Evolutionary conservation across 1,140 invertebrate genomes (phyloP).

Genomic region (Drosophila mauritiana): DNA sequence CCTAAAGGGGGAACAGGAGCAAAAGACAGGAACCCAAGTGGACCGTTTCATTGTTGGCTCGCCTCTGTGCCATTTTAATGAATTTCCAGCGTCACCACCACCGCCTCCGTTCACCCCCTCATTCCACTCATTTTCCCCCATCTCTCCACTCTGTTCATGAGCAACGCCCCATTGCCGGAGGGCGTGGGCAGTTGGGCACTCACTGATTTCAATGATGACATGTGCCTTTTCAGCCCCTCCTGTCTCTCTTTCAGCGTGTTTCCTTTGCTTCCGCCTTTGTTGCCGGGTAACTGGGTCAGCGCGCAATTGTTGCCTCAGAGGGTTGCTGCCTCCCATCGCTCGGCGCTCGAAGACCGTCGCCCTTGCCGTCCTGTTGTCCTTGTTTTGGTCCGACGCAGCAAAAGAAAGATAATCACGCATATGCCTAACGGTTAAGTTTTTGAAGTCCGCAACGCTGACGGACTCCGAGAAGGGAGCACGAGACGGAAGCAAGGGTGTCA

Average conservation of each 20-base stretch:
- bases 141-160: slow-evolving; percentile 36
- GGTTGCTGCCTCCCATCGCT: slow-evolving; percentile 41
- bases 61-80: slow-evolving; percentile 74
- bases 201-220: slow-evolving; percentile 82
- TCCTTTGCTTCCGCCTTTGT: slow-evolving; percentile 83
- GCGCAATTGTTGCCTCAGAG: slow-evolving; percentile 74
- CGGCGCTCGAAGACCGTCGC: neutral
- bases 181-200: slow-evolving; percentile 60
- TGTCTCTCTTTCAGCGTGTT: slow-evolving; percentile 69
- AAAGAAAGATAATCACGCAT: slow-evolving; percentile 78
- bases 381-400: slow-evolving; percentile 55
- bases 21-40: slow-evolving; percentile 47
- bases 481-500: slow-evolving; percentile 60
- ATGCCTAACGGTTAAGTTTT: slow-evolving; percentile 83
- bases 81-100: slow-evolving; percentile 59
- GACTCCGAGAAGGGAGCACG: slow-evolving; percentile 9
- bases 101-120: neutral
- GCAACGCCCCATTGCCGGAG: slow-evolving; percentile 61
- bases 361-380: slow-evolving; percentile 7
- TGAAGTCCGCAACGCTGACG: slow-evolving; percentile 64
- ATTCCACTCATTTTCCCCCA: too few relatives aligned
- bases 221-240: slow-evolving; percentile 72
- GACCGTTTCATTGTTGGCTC: slow-evolving; percentile 73
- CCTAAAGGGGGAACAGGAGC: slow-evolving; percentile 1
- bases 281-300: slow-evolving; percentile 82